Base-by-base conservation (phyloP, 2,797 vertebrate genomes). In the Amblyraja radiata region DNA sequence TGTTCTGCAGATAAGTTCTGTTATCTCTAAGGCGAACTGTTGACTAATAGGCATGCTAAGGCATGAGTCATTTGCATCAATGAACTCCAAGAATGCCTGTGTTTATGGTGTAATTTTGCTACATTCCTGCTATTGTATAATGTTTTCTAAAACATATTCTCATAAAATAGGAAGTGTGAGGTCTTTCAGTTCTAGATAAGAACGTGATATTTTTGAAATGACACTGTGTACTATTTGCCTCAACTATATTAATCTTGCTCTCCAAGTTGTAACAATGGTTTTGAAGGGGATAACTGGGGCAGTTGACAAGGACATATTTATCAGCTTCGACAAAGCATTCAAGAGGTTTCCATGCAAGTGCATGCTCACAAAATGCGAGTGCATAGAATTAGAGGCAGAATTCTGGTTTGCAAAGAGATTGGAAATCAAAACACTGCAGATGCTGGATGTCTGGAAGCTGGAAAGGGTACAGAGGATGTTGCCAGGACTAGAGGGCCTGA, bases 81-180 rank as follows among this genome's bases (percentile, higher is more conserved):
- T 86, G 61, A 61, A 58, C 54, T 61, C 11, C 54, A 86, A 86
- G 58, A 86, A 86, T 88, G 61, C 54, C 11, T 84, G 81, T 84
- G 14, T 79, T 79, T 79, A 18, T 36, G 39, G 58, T 65, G 61
- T 65, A 32, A 65, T 65, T 88, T 32, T 28, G 83, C 23, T 2
- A 63, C 83, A 88, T 88, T 63, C 61, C 63, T 88, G 61, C 7
- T 88, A 88, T 63, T 88, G n/a, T 32, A 65, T 88, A 65, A 63
- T 65, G 25, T 61, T 88, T 25, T 13, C 84, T 18, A 63, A 65
- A 65, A n/a, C 25, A 88, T 88, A 88, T 65, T 88, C 61, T 65
- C 25, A 83, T 58, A 16, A 65, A 65, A 88, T 28, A 88, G 25
- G 61, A 63, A 88, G 84, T 88, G 25, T 65, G n/a, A 88, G 61